Evolutionary conservation across 2,888 invertebrate genomes (phyloP).

Genomic region (Onthophagus sagittarius): DNA sequence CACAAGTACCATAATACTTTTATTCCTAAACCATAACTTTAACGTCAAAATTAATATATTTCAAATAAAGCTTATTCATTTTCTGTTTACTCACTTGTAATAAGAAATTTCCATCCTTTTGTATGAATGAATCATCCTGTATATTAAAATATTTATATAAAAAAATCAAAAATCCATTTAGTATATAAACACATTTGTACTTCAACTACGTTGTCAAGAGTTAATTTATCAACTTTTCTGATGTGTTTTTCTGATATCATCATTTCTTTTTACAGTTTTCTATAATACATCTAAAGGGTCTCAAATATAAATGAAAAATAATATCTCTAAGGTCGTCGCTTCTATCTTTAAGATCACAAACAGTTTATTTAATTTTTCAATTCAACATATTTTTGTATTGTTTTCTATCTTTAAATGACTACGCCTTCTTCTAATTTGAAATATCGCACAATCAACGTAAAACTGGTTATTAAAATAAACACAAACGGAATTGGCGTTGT

Average conservation of each 20-base stretch:
- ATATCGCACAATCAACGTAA: slow-evolving; percentile 36
- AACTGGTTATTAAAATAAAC: slow-evolving; percentile 34
- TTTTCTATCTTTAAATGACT: slow-evolving; percentile 25
- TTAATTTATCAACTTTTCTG: neutral
- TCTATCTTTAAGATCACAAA: neutral
- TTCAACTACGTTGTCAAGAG: neutral
- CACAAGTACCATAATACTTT: neutral
- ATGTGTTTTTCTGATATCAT: neutral
- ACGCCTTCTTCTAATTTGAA: slow-evolving; percentile 31
- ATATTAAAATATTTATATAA: neutral
- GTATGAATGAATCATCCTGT: neutral
- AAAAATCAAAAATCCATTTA: neutral
- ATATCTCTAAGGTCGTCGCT: neutral
- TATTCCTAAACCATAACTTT: neutral
- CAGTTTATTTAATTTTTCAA: neutral
- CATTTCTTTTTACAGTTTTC: neutral
- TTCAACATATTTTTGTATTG: too few relatives aligned
- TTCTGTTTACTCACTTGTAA: too few relatives aligned
- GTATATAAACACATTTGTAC: neutral
- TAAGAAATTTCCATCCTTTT: neutral
- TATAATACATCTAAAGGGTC: slow-evolving; percentile 7
- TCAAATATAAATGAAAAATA: slow-evolving; percentile 22
- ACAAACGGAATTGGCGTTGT: slow-evolving; percentile 38
- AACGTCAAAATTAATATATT: neutral
- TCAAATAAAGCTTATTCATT: too few relatives aligned